A percentile compares a stretch with the other conserved stretches of the same genome.
These are phyloP conservation scores for Nomia melanderi DNA, from an alignment of 1,140 invertebrate genomes.

Conservation along the genomic window DNA sequence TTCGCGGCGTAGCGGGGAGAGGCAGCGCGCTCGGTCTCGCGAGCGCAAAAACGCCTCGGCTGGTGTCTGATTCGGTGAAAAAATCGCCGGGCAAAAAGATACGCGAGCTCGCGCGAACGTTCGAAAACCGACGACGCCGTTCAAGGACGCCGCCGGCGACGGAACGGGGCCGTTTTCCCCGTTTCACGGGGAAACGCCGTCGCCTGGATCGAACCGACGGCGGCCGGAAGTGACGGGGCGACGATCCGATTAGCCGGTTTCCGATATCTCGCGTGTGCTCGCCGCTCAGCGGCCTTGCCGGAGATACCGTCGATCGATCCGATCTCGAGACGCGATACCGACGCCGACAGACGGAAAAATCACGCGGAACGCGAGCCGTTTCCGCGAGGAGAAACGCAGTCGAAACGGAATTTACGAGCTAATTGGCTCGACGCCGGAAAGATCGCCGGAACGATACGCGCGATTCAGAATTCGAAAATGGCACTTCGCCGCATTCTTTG, in stretches of 20 bases:
- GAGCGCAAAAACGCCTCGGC: not conserved
- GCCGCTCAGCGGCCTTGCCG: constrained; percentile 6
- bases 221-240: constrained; percentile 11
- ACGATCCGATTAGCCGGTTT: not conserved
- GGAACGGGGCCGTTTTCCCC: not conserved
- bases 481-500: too few species aligned
- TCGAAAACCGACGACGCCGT: constrained; percentile 16
- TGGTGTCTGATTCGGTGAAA: not conserved
- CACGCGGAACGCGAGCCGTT: not conserved
- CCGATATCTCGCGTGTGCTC: not conserved
- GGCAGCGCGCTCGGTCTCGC: not conserved
- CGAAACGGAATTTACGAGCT: too few species aligned
- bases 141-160: not conserved
- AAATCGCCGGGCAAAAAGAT: not conserved
- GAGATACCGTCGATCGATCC: not conserved
- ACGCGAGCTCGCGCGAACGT: too few species aligned
- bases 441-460: too few species aligned
- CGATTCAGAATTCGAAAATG: too few species aligned
- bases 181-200: not conserved
- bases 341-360: constrained; percentile 14
- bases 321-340: not conserved
- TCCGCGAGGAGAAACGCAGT: not conserved
- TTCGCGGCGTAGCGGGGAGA: not conserved
- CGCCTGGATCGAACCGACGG: not conserved
- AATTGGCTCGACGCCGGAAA: too few species aligned